Percentiles rank a stretch among this genome's conserved stretches.
Evolutionary conservation across 2,113 vertebrate species (phyloP).

Genomic region (Protobothrops mucrosquamatus): DNA sequence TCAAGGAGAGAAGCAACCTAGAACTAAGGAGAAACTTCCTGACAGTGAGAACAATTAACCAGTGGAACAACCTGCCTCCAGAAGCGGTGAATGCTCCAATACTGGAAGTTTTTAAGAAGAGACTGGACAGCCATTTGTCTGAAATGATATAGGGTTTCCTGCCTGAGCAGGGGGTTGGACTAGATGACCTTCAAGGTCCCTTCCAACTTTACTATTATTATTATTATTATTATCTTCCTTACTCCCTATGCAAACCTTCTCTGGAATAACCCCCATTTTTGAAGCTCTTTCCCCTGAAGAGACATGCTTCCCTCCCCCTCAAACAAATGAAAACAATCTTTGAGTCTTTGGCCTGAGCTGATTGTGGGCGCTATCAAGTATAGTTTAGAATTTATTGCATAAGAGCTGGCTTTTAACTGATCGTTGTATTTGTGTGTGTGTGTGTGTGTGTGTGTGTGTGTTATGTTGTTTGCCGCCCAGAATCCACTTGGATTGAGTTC

Average conservation of each 20-base stretch:
- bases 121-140: no score
- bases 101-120: no score
- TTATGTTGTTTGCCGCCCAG: neutral
- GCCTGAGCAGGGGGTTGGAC: no score
- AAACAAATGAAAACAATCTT: neutral
- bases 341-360: neutral
- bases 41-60: no score
- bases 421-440: neutral
- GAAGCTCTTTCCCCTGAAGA: neutral
- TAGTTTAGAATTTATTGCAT: neutral
- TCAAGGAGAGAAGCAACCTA: no score
- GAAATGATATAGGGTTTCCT: no score
- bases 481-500: neutral
- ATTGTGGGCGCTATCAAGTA: neutral
- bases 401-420: neutral
- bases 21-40: no score
- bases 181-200: no score
- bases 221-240: neutral
- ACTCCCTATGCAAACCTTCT: neutral
- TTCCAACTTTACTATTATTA: no score
- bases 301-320: neutral
- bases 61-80: no score
- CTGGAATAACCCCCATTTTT: neutral
- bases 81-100: no score
- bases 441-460: neutral